Percentiles rank a stretch among this genome's conserved stretches.
Evolutionary conservation across 2,113 vertebrate species (phyloP).

Genomic region (Pithys albifrons): DNA sequence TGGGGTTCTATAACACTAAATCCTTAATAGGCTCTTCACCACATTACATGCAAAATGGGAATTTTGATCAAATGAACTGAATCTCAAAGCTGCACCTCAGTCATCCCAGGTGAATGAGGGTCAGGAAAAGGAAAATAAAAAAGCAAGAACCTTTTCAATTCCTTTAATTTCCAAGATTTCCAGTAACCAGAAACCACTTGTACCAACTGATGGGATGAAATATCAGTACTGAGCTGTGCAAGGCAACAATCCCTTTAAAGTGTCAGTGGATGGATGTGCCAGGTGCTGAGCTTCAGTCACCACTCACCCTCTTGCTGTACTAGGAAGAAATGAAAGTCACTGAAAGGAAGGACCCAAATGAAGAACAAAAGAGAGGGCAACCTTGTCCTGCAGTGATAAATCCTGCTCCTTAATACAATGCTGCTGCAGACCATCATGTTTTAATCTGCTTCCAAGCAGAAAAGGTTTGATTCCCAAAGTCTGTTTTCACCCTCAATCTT

Average conservation of each 20-base stretch:
- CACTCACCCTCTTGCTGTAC: neutral
- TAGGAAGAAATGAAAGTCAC: neutral
- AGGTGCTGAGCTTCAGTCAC: neutral
- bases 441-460: neutral
- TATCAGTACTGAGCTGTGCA: neutral
- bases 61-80: neutral
- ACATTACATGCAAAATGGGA: neutral
- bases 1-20: neutral
- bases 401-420: neutral
- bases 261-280: neutral
- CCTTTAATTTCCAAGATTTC: neutral
- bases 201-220: neutral
- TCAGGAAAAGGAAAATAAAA: neutral
- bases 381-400: neutral
- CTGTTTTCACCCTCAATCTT: neutral
- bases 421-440: neutral
- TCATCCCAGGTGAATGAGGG: neutral
- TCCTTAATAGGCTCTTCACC: neutral
- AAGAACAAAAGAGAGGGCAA: neutral
- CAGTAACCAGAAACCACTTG: neutral
- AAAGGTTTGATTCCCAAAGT: neutral
- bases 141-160: neutral
- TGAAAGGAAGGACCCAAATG: neutral
- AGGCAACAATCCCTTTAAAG: neutral
- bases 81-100: neutral